phyloP scores from a whole-genome alignment of 2,113 vertebrate genomes.

The Thryonomys swinderianus region DNA sequence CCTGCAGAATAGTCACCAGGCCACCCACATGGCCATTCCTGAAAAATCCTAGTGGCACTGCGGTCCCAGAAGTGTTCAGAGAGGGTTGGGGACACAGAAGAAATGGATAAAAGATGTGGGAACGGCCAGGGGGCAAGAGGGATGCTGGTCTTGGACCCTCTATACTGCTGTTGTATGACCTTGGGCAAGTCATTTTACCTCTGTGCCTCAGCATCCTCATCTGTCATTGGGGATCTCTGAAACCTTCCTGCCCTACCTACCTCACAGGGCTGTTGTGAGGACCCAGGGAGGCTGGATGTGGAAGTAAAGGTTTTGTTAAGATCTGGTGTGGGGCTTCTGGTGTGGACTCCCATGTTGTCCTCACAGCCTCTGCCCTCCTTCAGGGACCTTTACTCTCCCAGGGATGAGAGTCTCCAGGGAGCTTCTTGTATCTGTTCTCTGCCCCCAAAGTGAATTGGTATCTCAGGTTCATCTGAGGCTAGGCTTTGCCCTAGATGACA shows the following conservation, averaged over 20 bases:
- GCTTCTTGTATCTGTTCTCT: not conserved
- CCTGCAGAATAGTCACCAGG: slow-evolving; percentile 66
- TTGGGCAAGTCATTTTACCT: slow-evolving; percentile 71
- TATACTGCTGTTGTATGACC: slow-evolving; percentile 44
- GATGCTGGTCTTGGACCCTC: not conserved
- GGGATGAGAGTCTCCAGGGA: not conserved
- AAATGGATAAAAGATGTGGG: not conserved
- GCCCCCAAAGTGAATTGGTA: not conserved
- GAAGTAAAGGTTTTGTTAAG: slow-evolving; percentile 73
- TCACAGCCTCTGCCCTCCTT: not conserved
- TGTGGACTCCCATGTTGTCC: not conserved
- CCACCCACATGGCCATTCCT: slow-evolving; percentile 46
- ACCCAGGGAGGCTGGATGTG: slow-evolving; percentile 57
- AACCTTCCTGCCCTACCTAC: slow-evolving; percentile 75
- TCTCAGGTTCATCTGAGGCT: slow-evolving; percentile 12
- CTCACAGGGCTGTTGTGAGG: slow-evolving; percentile 83
- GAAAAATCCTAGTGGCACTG: slow-evolving; percentile 12
- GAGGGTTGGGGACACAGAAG: not conserved
- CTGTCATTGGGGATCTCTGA: slow-evolving; percentile 72
- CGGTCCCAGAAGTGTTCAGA: slow-evolving; percentile 36
- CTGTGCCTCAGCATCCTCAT: slow-evolving; percentile 80
- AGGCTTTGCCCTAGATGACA: slow-evolving; percentile 3
- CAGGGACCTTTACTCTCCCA: not conserved
- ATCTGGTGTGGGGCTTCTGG: not conserved
- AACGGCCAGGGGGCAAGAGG: not conserved